phyloP scores from a whole-genome alignment of 2,113 vertebrate species.

The Toxotes chatareus region DNA sequence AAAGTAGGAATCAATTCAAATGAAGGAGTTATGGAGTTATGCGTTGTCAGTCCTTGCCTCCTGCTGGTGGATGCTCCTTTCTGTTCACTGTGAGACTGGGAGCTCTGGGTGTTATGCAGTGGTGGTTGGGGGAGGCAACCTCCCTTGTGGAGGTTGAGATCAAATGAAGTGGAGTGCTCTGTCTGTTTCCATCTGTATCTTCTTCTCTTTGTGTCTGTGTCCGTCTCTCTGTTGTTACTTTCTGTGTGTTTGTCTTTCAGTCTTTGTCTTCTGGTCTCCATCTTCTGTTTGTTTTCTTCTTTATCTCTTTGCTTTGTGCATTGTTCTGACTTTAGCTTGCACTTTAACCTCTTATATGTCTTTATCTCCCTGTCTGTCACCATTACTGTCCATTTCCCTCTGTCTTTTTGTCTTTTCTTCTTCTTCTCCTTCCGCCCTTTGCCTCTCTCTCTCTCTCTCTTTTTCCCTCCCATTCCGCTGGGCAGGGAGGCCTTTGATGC shows the following conservation, averaged over 20 bases:
- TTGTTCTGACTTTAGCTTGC: not conserved
- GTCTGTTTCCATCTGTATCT: constrained; percentile 31
- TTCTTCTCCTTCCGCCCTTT: not conserved
- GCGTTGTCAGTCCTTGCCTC: not conserved
- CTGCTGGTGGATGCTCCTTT: constrained; percentile 1
- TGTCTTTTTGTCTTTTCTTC: constrained; percentile 3
- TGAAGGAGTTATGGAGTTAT: not conserved
- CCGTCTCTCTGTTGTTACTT: not conserved
- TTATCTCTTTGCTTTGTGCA: not conserved
- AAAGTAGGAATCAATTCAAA: not conserved
- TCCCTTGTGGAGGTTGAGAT: constrained; percentile 34
- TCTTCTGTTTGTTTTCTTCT: not conserved
- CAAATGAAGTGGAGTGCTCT: constrained; percentile 27
- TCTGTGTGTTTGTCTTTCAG: not conserved
- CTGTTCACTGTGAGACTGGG: constrained; percentile 19
- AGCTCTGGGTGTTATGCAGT: constrained; percentile 13
- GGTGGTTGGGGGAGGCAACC: not conserved
- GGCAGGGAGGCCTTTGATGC: constrained; percentile 50
- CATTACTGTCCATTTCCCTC: constrained; percentile 17
- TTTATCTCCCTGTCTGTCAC: constrained; percentile 2
- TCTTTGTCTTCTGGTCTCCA: not conserved
- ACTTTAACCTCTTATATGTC: constrained; percentile 11
- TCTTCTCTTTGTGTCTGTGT: not conserved
- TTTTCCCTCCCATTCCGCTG: constrained; percentile 14
- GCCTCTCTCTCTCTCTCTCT: not conserved